A percentile compares a stretch with the other conserved stretches of the same genome.
phyloP scores from a whole-genome alignment of 1,140 invertebrate genomes.

The Battus philenor region DNA sequence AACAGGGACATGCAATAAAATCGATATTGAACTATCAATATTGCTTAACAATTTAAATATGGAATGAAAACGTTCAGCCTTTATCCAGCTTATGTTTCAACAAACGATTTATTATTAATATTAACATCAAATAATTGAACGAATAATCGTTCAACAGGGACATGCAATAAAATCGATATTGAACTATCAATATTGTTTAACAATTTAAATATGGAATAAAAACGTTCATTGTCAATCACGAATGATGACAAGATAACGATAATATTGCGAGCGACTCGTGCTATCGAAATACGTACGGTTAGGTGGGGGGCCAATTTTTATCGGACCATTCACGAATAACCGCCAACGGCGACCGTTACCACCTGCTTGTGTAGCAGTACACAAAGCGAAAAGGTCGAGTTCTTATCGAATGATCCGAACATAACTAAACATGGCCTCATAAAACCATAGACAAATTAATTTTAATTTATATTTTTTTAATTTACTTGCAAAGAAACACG shows the following conservation, averaged over 20 bases:
- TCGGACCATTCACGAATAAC: slow-evolving; percentile 56
- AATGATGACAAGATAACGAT: slow-evolving; percentile 7
- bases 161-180: neutral
- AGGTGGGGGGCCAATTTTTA: slow-evolving; percentile 45
- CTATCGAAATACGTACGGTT: too few species aligned
- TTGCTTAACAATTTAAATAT: neutral
- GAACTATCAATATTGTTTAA: neutral
- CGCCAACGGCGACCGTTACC: slow-evolving; percentile 57
- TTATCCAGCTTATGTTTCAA: neutral
- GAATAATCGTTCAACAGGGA: neutral
- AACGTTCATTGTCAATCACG: neutral
- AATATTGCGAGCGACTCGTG: slow-evolving; percentile 26
- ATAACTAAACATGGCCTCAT: too few species aligned
- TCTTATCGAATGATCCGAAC: slow-evolving; percentile 25
- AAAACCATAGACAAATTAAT: too few species aligned
- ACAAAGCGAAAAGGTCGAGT: slow-evolving; percentile 4
- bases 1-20: neutral
- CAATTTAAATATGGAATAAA: neutral
- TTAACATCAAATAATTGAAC: neutral
- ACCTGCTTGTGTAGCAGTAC: slow-evolving; percentile 43
- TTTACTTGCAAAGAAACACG: too few species aligned
- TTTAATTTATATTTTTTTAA: too few species aligned
- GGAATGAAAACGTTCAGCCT: neutral
- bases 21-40: neutral
- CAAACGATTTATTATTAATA: neutral